Evolutionary conservation across 1,140 invertebrate genomes (phyloP), one percentile per base, ranked within the genome.

Genomic region (Megalopta genalis): DNA sequence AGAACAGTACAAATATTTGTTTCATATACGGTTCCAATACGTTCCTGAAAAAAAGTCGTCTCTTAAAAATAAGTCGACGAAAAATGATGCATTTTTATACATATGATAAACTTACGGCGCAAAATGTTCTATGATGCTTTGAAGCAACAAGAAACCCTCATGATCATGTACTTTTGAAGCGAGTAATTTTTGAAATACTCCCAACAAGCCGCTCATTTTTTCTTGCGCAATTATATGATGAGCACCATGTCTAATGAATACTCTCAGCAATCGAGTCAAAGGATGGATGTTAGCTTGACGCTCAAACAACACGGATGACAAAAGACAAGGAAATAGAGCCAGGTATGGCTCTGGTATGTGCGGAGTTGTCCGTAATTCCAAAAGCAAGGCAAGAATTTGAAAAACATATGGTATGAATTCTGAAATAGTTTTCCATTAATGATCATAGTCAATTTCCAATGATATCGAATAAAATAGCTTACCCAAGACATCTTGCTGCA

Each of bases 331-430:
- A 85, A 99, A 97, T 49, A 99, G 93, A 8, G 95, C 95, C 93
- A 98, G 96, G 91, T 99, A 99, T 0, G 97, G 94, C 64, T 97
- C 96, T 0, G 97, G 95, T 75, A 97, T 94, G 14, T 90, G 86
- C 68, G 86, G 86, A 37, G 68, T 90, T 12, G 90, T 89, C 79
- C 97, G 96, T 72, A 98, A 93, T 93, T 99, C 98, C 90, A 99
- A 94, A 49, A 99, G 93, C 8, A 99, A 93, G 0, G 98, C 98
- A 49, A 99, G 93, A 90, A 99, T 96, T 97, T 99, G 98, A 91
- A 99, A 99, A 52, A 98, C 97, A 92, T 99, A 99, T 1, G 98
- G 98, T 91, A 99, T 96, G 94, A 99, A 99, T 93, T 99, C 98
- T 97, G 90, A 4, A 93, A 93, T 5, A 62, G 46, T 25, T 14